phyloP scores from a whole-genome alignment of 2,888 invertebrate genomes.

The Limnephilus auricula region DNA sequence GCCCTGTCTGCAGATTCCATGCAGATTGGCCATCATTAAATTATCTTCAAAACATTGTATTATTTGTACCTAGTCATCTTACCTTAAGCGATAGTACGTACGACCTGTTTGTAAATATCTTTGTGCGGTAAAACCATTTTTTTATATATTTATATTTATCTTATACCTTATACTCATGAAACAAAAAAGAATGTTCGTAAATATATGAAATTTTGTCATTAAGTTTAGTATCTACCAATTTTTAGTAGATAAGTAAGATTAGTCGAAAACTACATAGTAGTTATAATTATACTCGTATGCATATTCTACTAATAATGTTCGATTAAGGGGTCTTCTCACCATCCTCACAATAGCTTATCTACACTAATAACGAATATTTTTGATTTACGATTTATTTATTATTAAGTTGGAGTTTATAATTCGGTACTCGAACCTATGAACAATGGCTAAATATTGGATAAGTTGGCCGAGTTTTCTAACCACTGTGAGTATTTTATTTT shows the following conservation, averaged over 20 bases:
- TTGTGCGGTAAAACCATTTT: not conserved
- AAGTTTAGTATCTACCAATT: not conserved
- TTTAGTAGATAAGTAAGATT: not conserved
- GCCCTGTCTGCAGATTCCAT: conserved; percentile 86
- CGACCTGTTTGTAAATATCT: not conserved
- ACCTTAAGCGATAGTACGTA: not conserved
- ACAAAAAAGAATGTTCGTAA: not conserved
- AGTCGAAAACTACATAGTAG: not conserved
- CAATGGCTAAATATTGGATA: no score
- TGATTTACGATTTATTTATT: no score
- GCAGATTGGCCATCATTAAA: conserved; percentile 73
- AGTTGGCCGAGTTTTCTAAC: no score
- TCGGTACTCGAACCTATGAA: no score
- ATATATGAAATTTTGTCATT: not conserved
- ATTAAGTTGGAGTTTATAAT: no score
- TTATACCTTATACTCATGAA: not conserved
- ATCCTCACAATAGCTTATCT: no score
- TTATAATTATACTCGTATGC: no score
- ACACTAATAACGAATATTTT: no score
- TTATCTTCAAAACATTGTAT: not conserved
- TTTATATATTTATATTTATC: not conserved
- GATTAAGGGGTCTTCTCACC: no score
- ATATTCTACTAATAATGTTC: no score
- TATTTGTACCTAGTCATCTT: not conserved
- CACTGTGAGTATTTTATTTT: no score